These are phyloP conservation scores for Sesamia inferens DNA, from an alignment of 2,888 invertebrate genomes.

Conservation along the genomic window DNA sequence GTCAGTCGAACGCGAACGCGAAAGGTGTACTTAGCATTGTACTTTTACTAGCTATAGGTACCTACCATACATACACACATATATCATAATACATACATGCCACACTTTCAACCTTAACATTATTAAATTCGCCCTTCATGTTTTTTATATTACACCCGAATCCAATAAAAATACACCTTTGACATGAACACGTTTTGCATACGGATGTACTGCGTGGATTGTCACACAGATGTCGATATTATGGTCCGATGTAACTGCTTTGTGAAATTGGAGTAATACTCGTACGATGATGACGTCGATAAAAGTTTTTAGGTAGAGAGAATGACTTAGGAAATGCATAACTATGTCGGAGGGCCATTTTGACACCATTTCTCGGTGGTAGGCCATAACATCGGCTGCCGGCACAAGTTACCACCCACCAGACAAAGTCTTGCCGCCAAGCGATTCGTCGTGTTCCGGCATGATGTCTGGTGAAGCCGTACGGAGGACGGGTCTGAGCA, in stretches of 20 bases:
- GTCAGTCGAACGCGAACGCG: not conserved
- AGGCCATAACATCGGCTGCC: too few relatives aligned
- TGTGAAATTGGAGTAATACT: not conserved
- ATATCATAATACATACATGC: slow-evolving; percentile 2
- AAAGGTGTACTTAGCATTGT: not conserved
- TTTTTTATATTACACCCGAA: slow-evolving; percentile 63
- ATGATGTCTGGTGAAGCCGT: too few relatives aligned
- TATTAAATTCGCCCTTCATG: slow-evolving; percentile 63
- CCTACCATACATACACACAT: not conserved
- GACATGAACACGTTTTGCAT: slow-evolving; percentile 62
- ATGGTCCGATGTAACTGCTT: slow-evolving; percentile 9
- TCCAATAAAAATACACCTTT: slow-evolving; percentile 67
- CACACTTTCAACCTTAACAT: slow-evolving; percentile 60
- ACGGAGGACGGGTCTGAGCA: too few relatives aligned
- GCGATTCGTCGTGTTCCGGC: too few relatives aligned
- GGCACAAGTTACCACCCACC: too few relatives aligned
- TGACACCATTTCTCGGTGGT: too few relatives aligned
- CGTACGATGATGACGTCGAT: not conserved
- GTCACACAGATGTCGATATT: slow-evolving; percentile 30
- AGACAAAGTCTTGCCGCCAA: too few relatives aligned
- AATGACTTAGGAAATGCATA: not conserved
- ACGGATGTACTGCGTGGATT: slow-evolving; percentile 39
- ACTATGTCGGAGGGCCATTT: not conserved
- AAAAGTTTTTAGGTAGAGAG: not conserved
- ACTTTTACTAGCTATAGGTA: not conserved